phyloP scores from a whole-genome alignment of 2,888 invertebrate genomes.

The Stratiomys singularior region DNA sequence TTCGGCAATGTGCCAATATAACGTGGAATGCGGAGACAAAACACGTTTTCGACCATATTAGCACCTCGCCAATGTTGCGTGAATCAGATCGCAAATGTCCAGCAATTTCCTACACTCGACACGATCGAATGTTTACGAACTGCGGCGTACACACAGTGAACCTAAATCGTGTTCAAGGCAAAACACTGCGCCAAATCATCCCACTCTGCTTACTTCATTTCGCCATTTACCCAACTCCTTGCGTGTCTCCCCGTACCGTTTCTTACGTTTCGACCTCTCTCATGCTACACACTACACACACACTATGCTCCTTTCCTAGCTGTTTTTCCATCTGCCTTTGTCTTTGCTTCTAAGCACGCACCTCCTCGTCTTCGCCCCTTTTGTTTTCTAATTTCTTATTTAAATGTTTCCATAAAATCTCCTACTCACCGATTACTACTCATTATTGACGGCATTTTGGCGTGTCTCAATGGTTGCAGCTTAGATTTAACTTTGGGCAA shows the following conservation, averaged over 20 bases:
- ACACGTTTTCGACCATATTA: background rate
- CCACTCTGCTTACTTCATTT: background rate
- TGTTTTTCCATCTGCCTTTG: background rate
- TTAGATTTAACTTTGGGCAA: constrained; percentile 21
- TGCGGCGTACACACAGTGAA: constrained; percentile 1
- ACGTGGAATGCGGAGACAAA: background rate
- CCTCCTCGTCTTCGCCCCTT: background rate
- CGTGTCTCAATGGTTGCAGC: constrained; percentile 55
- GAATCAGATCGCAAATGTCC: background rate
- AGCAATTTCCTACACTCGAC: background rate
- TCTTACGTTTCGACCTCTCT: background rate
- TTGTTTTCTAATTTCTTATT: too few relatives aligned
- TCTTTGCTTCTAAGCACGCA: background rate
- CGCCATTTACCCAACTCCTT: background rate
- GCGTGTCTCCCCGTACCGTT: background rate
- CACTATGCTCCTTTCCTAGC: background rate
- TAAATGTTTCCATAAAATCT: constrained; percentile 15
- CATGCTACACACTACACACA: background rate
- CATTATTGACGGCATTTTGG: constrained; percentile 73
- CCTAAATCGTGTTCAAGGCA: constrained; percentile 4
- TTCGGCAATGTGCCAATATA: background rate
- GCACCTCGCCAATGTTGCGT: too few relatives aligned
- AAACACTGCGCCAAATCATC: background rate
- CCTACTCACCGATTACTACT: constrained; percentile 73
- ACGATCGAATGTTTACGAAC: constrained; percentile 8